Evolutionary conservation across 2,888 invertebrate species (phyloP).

Genomic region (Cinara cedri): DNA sequence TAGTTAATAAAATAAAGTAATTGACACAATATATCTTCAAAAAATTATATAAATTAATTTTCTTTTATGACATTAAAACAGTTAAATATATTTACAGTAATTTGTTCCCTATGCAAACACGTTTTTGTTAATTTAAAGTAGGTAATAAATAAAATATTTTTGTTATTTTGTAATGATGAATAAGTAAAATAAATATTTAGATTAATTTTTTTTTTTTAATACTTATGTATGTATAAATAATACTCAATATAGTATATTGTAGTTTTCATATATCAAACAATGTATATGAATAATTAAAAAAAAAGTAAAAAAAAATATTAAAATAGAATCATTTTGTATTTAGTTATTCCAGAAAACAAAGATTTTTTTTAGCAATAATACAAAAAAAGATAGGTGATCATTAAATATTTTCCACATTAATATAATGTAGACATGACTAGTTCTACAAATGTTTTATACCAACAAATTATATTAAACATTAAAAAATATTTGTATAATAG

Average conservation of each 20-base stretch:
- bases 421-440: constrained; percentile 18
- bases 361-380: background rate
- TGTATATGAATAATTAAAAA: too few species aligned
- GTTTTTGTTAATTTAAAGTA: too few species aligned
- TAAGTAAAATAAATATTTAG: background rate
- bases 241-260: too few species aligned
- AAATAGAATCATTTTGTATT: background rate
- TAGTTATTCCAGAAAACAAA: background rate
- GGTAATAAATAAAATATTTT: too few species aligned
- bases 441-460: constrained; percentile 11
- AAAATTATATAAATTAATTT: too few species aligned
- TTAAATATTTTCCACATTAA: constrained; percentile 19
- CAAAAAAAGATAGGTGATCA: background rate
- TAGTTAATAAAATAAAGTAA: too few species aligned
- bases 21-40: too few species aligned
- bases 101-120: too few species aligned
- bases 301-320: background rate
- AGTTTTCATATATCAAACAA: too few species aligned
- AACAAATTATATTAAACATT: background rate
- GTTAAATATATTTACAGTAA: too few species aligned
- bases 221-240: background rate
- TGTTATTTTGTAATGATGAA: background rate
- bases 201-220: too few species aligned
- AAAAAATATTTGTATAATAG: background rate
- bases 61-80: too few species aligned